phyloP scores from a whole-genome alignment of 2,888 invertebrate genomes.

The Torymus aiolomorphi region DNA sequence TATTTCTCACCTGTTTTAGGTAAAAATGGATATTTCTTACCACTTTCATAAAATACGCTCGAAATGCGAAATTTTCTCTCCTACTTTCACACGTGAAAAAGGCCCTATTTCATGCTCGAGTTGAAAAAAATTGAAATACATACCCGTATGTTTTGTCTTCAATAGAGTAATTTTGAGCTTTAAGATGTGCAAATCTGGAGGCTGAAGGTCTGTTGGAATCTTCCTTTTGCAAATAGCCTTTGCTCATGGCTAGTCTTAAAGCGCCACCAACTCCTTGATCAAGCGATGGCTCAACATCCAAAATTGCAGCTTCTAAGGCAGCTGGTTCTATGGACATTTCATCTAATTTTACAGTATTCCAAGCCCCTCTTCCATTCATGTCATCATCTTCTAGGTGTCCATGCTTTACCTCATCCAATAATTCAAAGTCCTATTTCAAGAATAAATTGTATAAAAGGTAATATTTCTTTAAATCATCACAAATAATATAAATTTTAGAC shows the following conservation, averaged over 20 bases:
- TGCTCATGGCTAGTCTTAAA: slow-evolving; percentile 91
- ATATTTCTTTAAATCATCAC: slow-evolving; percentile 21
- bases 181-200: slow-evolving; percentile 84
- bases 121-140: slow-evolving; percentile 63
- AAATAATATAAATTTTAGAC: not conserved
- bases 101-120: too few relatives aligned
- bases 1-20: too few relatives aligned
- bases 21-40: too few relatives aligned
- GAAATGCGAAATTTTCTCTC: too few relatives aligned
- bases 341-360: slow-evolving; percentile 86
- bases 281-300: slow-evolving; percentile 95
- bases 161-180: slow-evolving; percentile 88
- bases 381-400: slow-evolving; percentile 73
- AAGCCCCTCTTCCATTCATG: slow-evolving; percentile 82
- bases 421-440: slow-evolving; percentile 75
- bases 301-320: slow-evolving; percentile 80
- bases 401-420: slow-evolving; percentile 68
- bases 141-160: slow-evolving; percentile 86
- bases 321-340: slow-evolving; percentile 76
- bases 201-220: slow-evolving; percentile 84
- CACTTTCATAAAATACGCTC: too few relatives aligned
- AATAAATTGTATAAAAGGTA: slow-evolving; percentile 47
- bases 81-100: too few relatives aligned
- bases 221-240: slow-evolving; percentile 94
- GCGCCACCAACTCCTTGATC: slow-evolving; percentile 95